Percentiles rank a stretch among this genome's conserved stretches.
These are phyloP conservation scores for Drosophila sturtevanti DNA, from an alignment of 1,140 invertebrate genomes.

Conservation along the genomic window DNA sequence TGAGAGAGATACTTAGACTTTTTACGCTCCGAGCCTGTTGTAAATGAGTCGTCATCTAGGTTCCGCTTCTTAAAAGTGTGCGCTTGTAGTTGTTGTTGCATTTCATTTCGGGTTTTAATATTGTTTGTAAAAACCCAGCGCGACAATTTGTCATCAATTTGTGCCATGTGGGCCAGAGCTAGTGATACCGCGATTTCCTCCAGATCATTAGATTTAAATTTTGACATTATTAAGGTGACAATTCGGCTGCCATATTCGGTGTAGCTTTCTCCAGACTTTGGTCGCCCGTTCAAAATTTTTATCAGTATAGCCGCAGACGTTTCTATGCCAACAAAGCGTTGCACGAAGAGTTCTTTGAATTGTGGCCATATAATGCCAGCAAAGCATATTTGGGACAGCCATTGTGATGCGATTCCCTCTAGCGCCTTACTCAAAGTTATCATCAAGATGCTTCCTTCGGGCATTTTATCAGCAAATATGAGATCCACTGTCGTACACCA, in stretches of 20 bases:
- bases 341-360: constrained; percentile 22
- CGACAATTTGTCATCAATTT: constrained; percentile 15
- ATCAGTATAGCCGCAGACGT: constrained; percentile 25
- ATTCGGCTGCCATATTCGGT: no score
- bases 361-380: constrained; percentile 25
- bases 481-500: not conserved
- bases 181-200: constrained; percentile 27
- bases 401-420: no score
- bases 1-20: constrained; percentile 17
- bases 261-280: constrained; percentile 21
- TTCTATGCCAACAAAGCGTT: constrained; percentile 32
- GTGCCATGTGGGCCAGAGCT: constrained; percentile 6
- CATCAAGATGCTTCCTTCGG: not conserved
- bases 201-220: constrained; percentile 17
- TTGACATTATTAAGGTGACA: no score
- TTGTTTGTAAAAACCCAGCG: constrained; percentile 25
- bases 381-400: constrained; percentile 2
- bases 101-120: constrained; percentile 16
- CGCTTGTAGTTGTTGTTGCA: constrained; percentile 25
- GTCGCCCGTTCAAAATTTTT: constrained; percentile 28
- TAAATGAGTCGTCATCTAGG: constrained; percentile 5
- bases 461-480: not conserved
- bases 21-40: not conserved
- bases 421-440: not conserved
- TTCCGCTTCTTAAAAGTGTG: constrained; percentile 16